A percentile compares a stretch with the other conserved stretches of the same genome.
phyloP scores from a whole-genome alignment of 2,113 vertebrate genomes.

The Oncorhynchus nerka region DNA sequence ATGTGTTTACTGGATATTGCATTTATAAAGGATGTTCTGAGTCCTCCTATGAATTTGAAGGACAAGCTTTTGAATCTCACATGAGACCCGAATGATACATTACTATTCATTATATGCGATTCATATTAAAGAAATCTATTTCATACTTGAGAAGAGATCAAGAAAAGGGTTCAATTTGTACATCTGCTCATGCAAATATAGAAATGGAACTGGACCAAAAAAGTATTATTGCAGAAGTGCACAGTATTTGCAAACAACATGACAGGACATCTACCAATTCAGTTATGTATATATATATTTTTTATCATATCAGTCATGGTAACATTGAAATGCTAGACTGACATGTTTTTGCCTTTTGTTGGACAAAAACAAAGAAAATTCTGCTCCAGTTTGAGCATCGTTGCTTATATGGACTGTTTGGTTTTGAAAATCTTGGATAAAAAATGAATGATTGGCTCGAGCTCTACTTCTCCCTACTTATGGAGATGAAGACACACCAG shows the following conservation, averaged over 20 bases:
- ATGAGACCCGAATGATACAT: slow-evolving; percentile 1
- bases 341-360: neutral
- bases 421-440: too few relatives aligned
- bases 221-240: neutral
- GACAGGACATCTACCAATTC: slow-evolving; percentile 9
- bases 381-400: too few relatives aligned
- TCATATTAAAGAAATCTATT: slow-evolving; percentile 26
- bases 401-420: too few relatives aligned
- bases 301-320: neutral
- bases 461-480: too few relatives aligned
- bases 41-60: slow-evolving; percentile 26
- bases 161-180: slow-evolving; percentile 5
- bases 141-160: slow-evolving; percentile 15
- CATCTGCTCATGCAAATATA: slow-evolving; percentile 21
- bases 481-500: neutral
- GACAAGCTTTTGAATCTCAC: slow-evolving; percentile 25
- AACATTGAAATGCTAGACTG: too few relatives aligned
- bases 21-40: slow-evolving; percentile 14
- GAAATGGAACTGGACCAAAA: neutral
- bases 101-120: slow-evolving; percentile 28
- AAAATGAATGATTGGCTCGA: too few relatives aligned
- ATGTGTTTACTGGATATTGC: slow-evolving; percentile 16
- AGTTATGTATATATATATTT: neutral
- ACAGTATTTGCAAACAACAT: neutral
- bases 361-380: neutral